These are phyloP conservation scores for Atrichornis clamosus DNA, from an alignment of 2,113 vertebrate genomes.

Conservation along the genomic window DNA sequence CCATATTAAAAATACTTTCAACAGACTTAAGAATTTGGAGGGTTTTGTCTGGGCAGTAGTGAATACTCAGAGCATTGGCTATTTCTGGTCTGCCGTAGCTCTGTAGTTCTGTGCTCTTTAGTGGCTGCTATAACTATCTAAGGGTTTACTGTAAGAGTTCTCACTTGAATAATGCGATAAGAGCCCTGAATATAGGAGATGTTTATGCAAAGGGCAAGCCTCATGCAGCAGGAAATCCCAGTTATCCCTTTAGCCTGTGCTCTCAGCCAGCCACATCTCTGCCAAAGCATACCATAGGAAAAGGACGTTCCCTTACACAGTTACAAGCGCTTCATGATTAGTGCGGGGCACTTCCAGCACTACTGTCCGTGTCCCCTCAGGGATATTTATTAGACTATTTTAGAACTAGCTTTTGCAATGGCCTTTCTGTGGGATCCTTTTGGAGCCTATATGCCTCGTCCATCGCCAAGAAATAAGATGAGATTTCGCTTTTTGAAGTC, in stretches of 20 bases:
- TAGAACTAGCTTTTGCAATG: constrained; percentile 63
- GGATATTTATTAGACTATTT: neutral
- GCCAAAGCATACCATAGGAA: constrained; percentile 48
- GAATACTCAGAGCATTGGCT: neutral
- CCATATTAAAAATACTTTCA: neutral
- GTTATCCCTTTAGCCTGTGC: constrained; percentile 67
- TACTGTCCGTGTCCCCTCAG: neutral
- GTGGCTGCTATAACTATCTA: constrained; percentile 60
- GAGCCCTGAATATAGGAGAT: constrained; percentile 68
- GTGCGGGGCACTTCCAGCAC: neutral
- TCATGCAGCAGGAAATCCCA: constrained; percentile 74
- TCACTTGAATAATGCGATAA: constrained; percentile 69
- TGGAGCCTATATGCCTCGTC: constrained; percentile 53
- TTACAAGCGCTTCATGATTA: constrained; percentile 60
- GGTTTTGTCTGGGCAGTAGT: neutral
- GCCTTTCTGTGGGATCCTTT: constrained; percentile 75
- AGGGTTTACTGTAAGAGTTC: constrained; percentile 56
- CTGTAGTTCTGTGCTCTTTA: neutral
- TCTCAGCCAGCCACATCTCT: constrained; percentile 41
- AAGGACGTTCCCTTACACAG: constrained; percentile 63
- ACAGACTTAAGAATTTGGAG: neutral
- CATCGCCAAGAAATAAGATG: constrained; percentile 71
- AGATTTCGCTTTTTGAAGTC: constrained; percentile 81
- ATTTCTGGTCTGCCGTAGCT: neutral
- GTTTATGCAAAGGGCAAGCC: constrained; percentile 71